Evolutionary conservation across 2,797 vertebrate genomes (phyloP).

Genomic region (Paramormyrops hopkinsi): DNA sequence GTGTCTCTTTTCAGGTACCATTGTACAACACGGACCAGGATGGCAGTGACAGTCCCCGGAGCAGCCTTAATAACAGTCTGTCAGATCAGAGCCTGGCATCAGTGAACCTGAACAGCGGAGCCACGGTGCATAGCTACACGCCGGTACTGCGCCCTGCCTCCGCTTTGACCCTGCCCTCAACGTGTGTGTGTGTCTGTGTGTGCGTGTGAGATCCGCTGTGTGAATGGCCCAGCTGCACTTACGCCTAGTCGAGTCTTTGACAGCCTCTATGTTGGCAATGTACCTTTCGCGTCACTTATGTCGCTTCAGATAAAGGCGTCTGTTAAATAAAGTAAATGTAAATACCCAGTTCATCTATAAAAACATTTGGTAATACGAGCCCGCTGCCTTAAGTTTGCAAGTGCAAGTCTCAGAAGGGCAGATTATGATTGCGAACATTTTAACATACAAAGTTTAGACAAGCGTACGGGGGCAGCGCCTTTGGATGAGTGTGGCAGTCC

Average conservation of each 20-base stretch:
- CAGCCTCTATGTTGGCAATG: not conserved
- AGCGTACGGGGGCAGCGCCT: not conserved
- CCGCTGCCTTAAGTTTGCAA: not conserved
- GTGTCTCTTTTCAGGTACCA: constrained; percentile 68
- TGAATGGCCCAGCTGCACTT: not conserved
- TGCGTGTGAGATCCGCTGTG: not conserved
- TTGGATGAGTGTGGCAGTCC: not conserved
- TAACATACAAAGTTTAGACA: not conserved
- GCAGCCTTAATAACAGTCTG: constrained; percentile 95
- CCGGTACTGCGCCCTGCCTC: constrained; percentile 59
- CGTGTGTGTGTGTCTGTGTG: not conserved
- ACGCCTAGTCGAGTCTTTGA: not conserved
- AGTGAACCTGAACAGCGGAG: constrained; percentile 85
- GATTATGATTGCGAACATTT: not conserved
- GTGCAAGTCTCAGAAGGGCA: not conserved
- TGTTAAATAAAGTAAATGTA: not conserved
- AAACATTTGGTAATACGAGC: not conserved
- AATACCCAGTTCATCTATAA: not conserved
- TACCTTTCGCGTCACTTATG: not conserved
- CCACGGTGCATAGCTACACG: constrained; percentile 83
- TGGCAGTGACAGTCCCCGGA: constrained; percentile 84
- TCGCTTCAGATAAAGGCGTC: not conserved
- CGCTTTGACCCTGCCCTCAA: not conserved
- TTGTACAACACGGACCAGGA: constrained; percentile 88
- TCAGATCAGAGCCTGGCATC: constrained; percentile 89